These are phyloP conservation scores for Ptiloglossa arizonensis DNA, from an alignment of 1,140 invertebrate species.

Conservation along the genomic window DNA sequence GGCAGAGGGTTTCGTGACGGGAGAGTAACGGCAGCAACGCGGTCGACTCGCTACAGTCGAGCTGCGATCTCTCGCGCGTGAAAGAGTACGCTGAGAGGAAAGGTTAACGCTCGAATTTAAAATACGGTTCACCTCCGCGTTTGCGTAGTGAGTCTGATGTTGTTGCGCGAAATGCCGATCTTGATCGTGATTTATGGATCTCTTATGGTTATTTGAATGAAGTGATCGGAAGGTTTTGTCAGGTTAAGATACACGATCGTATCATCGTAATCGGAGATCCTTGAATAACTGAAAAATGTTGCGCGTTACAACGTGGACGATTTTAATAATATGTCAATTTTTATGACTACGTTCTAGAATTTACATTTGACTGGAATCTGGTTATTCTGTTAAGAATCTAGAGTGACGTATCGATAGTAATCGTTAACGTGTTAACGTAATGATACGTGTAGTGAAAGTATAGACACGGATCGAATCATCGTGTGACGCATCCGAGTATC, in stretches of 20 bases:
- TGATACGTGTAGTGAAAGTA: conserved; percentile 49
- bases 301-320: background rate
- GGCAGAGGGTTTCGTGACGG: background rate
- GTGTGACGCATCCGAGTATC: conserved; percentile 48
- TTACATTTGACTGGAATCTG: background rate
- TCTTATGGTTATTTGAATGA: too few species aligned
- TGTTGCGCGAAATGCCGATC: background rate
- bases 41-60: conserved; percentile 35
- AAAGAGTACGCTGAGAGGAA: conserved; percentile 37
- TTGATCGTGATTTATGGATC: background rate
- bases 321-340: background rate
- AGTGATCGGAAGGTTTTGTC: background rate
- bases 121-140: conserved; percentile 19
- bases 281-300: background rate
- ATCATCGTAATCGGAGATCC: background rate
- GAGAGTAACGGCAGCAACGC: conserved; percentile 39
- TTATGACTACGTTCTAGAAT: background rate
- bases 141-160: background rate
- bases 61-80: conserved; percentile 51
- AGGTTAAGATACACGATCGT: background rate
- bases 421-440: background rate
- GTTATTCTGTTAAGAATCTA: background rate
- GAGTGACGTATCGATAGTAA: background rate
- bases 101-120: conserved; percentile 62
- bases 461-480: conserved; percentile 35